These are phyloP conservation scores for Mylabris phalerata DNA, from an alignment of 1,140 invertebrate species.

Conservation along the genomic window DNA sequence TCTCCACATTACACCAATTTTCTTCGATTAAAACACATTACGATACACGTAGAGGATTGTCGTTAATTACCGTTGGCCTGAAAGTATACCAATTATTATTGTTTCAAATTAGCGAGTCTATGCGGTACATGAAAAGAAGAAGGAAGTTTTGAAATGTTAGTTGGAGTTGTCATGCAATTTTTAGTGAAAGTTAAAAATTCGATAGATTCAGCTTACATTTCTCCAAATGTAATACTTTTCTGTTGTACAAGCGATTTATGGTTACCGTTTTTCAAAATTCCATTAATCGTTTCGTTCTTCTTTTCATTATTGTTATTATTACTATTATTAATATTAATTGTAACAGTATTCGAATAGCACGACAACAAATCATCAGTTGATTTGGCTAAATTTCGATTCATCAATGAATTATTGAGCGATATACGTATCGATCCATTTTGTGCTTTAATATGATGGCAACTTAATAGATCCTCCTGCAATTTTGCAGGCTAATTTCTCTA, in stretches of 20 bases:
- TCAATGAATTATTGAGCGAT: constrained; percentile 44
- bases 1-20: not conserved
- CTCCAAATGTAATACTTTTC: constrained; percentile 43
- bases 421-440: constrained; percentile 46
- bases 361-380: constrained; percentile 33
- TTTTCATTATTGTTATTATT: constrained; percentile 30
- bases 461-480: constrained; percentile 45
- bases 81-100: constrained; percentile 19
- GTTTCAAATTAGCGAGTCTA: too few relatives aligned
- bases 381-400: constrained; percentile 44
- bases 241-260: constrained; percentile 37
- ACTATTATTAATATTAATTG: constrained; percentile 30
- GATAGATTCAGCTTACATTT: constrained; percentile 39
- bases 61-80: constrained; percentile 37
- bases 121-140: too few relatives aligned
- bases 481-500: not conserved
- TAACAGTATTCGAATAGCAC: constrained; percentile 15
- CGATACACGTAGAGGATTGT: constrained; percentile 27
- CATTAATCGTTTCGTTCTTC: constrained; percentile 32
- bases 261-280: constrained; percentile 40
- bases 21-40: not conserved
- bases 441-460: constrained; percentile 32
- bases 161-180: not conserved
- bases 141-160: not conserved
- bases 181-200: constrained; percentile 11